Base-by-base conservation (phyloP, 2,888 invertebrate species). In the Hydroisotoma schaefferi region DNA sequence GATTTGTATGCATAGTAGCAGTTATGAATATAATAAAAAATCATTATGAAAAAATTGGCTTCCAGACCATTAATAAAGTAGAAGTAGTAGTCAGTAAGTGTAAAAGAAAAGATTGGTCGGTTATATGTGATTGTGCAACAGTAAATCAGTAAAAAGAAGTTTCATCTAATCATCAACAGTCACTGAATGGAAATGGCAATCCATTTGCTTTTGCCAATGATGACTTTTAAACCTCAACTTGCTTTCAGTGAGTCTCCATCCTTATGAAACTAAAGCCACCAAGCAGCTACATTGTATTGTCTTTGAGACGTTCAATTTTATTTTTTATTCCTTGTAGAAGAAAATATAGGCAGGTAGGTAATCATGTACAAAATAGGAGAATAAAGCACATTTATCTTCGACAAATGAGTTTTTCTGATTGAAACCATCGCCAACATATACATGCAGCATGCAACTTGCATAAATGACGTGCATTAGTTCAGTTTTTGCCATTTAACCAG, bases 361-460 rank as follows among this genome's bases (percentile, higher is more conserved):
- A 25, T 25, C 46, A 46, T 46, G 38, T 22, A 52, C 40, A 53
- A 53, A 53, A 53, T 43, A 53, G 53, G 53, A 53, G 40, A 53
- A 26, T 23, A 15, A 25, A 52, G 40, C 18, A 53, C 27, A 25
- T 53, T 25, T 43, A 33, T 40, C 53, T 53, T 53, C 43, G 43
- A 28, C 40, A 40, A 53, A 53, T 53, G 40, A 40, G 40, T 53
- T 53, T 53, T 53, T 43, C 43, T 53, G 53, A 53, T 40, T 53
- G 40, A 53, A 40, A 5, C 27, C 38, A 37, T n/a, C 28, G 18
- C n/a, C 25, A 37, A 33, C 49, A 28, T 6, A 8, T 43, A 8
- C 43, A 18, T 43, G 18, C 18, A 33, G 33, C 8, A 8, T 40
- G 40, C n/a, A 18, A 40, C 20, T 10, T 33, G 5, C 40, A 8